A percentile compares a stretch with the other conserved stretches of the same genome.
Evolutionary conservation across 2,113 vertebrate genomes (phyloP).

Genomic region (Prunella fulvescens): DNA sequence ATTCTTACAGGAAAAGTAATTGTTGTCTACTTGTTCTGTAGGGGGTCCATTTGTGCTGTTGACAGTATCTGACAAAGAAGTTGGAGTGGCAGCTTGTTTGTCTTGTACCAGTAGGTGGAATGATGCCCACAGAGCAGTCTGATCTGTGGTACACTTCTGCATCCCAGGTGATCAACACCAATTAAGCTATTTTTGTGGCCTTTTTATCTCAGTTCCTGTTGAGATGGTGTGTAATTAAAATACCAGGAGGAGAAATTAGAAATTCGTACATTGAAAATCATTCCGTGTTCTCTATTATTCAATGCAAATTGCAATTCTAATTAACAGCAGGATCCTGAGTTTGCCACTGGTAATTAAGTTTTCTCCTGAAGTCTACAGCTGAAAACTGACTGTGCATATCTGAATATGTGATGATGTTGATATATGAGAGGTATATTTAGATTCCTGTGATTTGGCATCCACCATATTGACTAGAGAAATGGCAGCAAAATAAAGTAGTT

Average conservation of each 20-base stretch:
- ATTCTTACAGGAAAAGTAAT: not conserved
- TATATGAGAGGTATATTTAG: not conserved
- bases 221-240: conserved; percentile 7
- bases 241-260: not conserved
- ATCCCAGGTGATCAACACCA: not conserved
- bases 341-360: not conserved
- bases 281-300: not conserved
- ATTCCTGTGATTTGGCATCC: not conserved
- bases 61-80: not conserved
- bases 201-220: not conserved
- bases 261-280: not conserved
- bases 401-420: not conserved
- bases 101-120: not conserved
- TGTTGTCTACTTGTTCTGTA: not conserved
- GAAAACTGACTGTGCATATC: not conserved
- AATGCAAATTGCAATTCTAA: not conserved
- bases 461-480: not conserved
- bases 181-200: not conserved
- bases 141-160: not conserved
- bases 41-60: not conserved
- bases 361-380: not conserved
- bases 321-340: conserved; percentile 11
- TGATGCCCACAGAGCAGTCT: not conserved
- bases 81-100: not conserved
- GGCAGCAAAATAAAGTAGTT: not conserved